phyloP scores from a whole-genome alignment of 2,113 vertebrate species.

The Ia io region DNA sequence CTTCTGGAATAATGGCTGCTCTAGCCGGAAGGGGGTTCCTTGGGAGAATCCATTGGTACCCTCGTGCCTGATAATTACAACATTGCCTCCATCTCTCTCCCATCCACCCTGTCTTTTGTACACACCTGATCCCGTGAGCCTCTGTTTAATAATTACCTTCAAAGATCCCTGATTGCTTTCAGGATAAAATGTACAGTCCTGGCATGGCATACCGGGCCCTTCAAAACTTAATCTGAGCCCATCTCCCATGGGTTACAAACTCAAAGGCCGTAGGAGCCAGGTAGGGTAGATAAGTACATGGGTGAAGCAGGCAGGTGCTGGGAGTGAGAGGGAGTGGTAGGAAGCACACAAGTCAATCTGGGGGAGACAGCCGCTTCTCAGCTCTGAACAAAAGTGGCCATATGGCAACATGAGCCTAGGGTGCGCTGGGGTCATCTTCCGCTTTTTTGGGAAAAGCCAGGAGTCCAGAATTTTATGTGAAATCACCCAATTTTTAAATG shows the following conservation, averaged over 20 bases:
- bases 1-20: neutral
- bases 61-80: neutral
- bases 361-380: neutral
- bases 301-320: neutral
- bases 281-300: neutral
- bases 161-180: neutral
- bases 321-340: neutral
- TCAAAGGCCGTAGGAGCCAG: neutral
- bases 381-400: neutral
- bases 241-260: neutral
- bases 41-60: neutral
- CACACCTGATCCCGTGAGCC: neutral
- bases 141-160: slow-evolving; percentile 1
- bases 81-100: neutral
- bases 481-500: neutral
- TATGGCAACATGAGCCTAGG: neutral
- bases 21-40: neutral
- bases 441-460: neutral
- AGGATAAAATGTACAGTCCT: slow-evolving; percentile 25
- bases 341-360: neutral
- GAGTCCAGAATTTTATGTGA: slow-evolving; percentile 2
- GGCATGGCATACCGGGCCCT: neutral
- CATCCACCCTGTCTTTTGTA: neutral
- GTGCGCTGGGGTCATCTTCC: neutral
- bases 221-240: neutral